Evolutionary conservation across 2,113 vertebrate genomes (phyloP).

Genomic region (Tor tambroides): DNA sequence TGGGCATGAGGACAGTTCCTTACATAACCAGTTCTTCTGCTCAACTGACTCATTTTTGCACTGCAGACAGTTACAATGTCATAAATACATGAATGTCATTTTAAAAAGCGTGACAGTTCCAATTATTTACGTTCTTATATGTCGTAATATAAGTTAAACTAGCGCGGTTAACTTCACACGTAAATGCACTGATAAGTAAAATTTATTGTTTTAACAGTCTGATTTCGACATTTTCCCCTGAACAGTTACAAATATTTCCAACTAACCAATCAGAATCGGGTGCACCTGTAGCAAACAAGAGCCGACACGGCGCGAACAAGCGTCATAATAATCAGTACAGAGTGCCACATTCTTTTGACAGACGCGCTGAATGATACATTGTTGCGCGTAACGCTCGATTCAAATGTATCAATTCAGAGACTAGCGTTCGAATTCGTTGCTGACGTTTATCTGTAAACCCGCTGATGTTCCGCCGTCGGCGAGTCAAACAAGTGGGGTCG

Average conservation of each 20-base stretch:
- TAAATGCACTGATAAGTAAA: neutral
- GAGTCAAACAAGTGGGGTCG: conserved; percentile 60
- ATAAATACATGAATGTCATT: neutral
- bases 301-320: neutral
- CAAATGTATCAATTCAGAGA: neutral
- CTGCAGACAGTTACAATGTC: neutral
- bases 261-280: conserved; percentile 7
- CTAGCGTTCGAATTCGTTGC: neutral
- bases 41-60: conserved; percentile 28
- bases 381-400: conserved; percentile 6
- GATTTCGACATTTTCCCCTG: neutral
- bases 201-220: neutral
- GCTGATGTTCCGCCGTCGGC: conserved; percentile 14
- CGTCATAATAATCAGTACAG: conserved; percentile 5
- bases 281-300: conserved; percentile 35
- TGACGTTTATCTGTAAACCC: neutral
- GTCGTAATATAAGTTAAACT: neutral
- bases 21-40: conserved; percentile 41
- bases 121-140: neutral
- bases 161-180: neutral
- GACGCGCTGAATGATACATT: neutral
- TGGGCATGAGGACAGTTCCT: conserved; percentile 19
- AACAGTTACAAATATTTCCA: neutral
- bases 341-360: neutral
- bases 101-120: neutral